Conservation (phyloP, 2,797 vertebrate genomes). For the Fratercula arctica region DNA sequence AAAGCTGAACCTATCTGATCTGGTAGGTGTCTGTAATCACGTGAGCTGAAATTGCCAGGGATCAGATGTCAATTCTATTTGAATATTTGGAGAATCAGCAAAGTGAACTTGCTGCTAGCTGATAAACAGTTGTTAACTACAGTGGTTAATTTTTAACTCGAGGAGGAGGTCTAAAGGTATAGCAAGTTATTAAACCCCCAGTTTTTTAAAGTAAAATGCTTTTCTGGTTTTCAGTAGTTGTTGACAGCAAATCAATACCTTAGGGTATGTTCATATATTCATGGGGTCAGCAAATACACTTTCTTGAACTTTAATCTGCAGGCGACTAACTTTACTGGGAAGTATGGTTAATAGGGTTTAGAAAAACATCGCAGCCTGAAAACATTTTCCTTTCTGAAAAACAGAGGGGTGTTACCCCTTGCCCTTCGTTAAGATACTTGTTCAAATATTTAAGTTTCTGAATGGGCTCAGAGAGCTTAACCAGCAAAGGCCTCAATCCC, state of each 20-base stretch:
- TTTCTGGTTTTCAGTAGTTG: not conserved
- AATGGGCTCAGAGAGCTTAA: slow-evolving; percentile 6
- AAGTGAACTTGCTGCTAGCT: slow-evolving; percentile 25
- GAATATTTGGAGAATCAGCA: slow-evolving; percentile 62
- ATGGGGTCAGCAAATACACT: not conserved
- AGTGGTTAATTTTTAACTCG: slow-evolving; percentile 36
- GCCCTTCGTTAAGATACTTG: slow-evolving; percentile 37
- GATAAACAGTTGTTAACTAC: slow-evolving; percentile 45
- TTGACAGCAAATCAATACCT: slow-evolving; percentile 26
- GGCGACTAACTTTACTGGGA: slow-evolving; percentile 12
- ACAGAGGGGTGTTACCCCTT: slow-evolving; percentile 20
- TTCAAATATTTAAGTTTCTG: slow-evolving; percentile 67
- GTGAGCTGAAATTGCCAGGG: slow-evolving; percentile 21
- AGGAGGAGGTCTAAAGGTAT: not conserved
- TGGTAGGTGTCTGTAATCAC: slow-evolving; percentile 22
- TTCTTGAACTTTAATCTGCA: slow-evolving; percentile 42
- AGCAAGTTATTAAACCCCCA: not conserved
- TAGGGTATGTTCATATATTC: not conserved
- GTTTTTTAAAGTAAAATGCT: not conserved
- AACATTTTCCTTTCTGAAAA: slow-evolving; percentile 50
- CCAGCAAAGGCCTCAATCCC: not conserved
- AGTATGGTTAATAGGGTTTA: not conserved
- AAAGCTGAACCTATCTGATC: slow-evolving; percentile 49
- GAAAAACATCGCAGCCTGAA: slow-evolving; percentile 34
- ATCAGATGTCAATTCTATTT: slow-evolving; percentile 40